phyloP scores from a whole-genome alignment of 2,888 invertebrate genomes.

The Drosophila phalerata region DNA sequence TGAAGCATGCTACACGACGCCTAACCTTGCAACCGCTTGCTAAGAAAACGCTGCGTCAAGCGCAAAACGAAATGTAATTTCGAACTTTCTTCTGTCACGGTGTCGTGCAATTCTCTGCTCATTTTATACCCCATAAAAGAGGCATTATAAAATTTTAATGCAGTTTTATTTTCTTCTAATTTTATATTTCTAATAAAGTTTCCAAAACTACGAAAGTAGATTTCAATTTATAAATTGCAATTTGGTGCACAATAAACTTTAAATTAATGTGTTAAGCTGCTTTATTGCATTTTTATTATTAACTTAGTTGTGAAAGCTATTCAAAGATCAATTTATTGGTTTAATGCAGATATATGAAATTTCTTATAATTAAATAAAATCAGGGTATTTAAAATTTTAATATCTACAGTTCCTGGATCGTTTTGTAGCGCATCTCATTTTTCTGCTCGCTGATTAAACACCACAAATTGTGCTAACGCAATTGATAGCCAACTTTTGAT shows the following conservation, averaged over 20 bases:
- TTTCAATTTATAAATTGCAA: no score
- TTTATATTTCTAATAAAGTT: neutral
- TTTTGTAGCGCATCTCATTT: neutral
- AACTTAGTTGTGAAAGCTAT: neutral
- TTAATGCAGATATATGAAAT: neutral
- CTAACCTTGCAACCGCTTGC: constrained; percentile 4
- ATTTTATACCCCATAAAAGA: constrained; percentile 7
- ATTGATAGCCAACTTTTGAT: constrained; percentile 50
- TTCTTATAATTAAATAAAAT: neutral
- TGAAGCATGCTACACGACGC: constrained; percentile 54
- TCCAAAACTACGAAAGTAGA: neutral
- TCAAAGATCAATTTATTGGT: neutral
- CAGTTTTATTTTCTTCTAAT: neutral
- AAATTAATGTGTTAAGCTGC: neutral
- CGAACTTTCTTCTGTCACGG: constrained; percentile 55
- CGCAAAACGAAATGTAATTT: constrained; percentile 62
- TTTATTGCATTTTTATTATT: neutral
- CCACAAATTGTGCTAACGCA: constrained; percentile 38
- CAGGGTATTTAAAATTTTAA: neutral
- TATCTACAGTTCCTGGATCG: neutral
- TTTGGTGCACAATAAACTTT: neutral
- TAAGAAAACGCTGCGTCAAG: constrained; percentile 41
- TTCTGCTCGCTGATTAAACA: constrained; percentile 37
- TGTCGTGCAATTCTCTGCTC: constrained; percentile 42
- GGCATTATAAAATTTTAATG: neutral